These are phyloP conservation scores for Pomatostomus ruficeps DNA, from an alignment of 2,113 vertebrate genomes.

Conservation along the genomic window DNA sequence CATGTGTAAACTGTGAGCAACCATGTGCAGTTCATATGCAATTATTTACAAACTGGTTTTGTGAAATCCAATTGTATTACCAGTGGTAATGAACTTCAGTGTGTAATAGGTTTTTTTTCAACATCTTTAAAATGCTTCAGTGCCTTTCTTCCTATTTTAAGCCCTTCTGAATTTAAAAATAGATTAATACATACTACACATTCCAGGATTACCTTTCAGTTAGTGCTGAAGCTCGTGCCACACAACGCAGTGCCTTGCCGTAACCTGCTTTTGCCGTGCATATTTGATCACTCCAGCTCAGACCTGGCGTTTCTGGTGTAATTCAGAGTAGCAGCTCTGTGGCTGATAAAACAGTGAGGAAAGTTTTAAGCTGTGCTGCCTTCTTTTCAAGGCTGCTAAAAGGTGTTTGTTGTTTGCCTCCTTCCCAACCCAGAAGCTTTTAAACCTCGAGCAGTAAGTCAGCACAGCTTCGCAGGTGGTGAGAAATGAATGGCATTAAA, in stretches of 20 bases:
- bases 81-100: slow-evolving; percentile 34
- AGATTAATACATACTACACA: background rate
- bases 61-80: slow-evolving; percentile 51
- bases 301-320: background rate
- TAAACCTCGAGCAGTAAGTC: background rate
- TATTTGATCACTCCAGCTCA: background rate
- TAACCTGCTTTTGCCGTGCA: background rate
- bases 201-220: background rate
- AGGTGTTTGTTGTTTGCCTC: slow-evolving; percentile 13
- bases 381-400: background rate
- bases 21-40: slow-evolving; percentile 57
- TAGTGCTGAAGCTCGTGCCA: background rate
- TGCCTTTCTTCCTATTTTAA: background rate
- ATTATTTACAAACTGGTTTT: slow-evolving; percentile 62
- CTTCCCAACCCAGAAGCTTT: background rate
- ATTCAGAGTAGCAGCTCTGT: background rate
- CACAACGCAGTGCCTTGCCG: background rate
- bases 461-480: background rate
- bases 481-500: slow-evolving; percentile 7
- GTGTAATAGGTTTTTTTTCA: background rate
- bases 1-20: slow-evolving; percentile 61
- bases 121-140: slow-evolving; percentile 1
- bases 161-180: background rate
- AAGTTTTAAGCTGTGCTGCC: background rate
- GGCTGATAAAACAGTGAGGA: background rate